Conservation (phyloP, 2,797 vertebrate species). For the Parauchenoglanis punctatus region DNA sequence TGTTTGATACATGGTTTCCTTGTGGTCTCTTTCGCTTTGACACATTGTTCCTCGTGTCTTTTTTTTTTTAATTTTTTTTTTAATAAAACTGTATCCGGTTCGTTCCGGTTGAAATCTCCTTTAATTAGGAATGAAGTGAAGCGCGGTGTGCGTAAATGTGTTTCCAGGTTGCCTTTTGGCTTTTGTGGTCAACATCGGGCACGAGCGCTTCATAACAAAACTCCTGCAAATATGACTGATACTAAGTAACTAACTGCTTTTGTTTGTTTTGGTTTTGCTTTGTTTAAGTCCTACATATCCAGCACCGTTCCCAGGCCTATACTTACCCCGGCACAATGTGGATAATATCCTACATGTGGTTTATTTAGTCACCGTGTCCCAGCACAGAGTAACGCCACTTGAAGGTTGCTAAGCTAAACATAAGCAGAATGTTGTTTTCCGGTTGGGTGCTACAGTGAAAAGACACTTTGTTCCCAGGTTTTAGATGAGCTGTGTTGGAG, state of each 20-base stretch:
- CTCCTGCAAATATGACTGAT: background rate
- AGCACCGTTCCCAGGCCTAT: background rate
- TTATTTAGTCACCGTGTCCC: background rate
- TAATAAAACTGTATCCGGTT: background rate
- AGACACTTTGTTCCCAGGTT: background rate
- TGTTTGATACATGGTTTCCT: background rate
- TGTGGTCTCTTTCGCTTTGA: background rate
- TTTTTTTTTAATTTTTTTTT: too few species aligned
- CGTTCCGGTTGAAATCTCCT: conserved; percentile 8
- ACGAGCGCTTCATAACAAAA: background rate
- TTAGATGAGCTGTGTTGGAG: background rate
- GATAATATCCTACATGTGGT: background rate
- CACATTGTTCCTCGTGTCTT: background rate
- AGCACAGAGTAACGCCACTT: background rate
- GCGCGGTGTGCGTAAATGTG: background rate
- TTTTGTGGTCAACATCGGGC: conserved; percentile 17
- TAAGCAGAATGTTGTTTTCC: conserved; percentile 7
- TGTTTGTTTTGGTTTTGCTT: background rate
- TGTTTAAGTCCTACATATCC: background rate
- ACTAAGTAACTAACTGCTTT: background rate
- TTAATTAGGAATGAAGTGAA: background rate
- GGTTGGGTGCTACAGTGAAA: background rate
- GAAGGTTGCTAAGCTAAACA: conserved; percentile 1
- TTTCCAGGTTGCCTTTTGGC: background rate
- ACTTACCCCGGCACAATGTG: background rate